Base-by-base conservation (phyloP, 2,888 invertebrate genomes). In the Drosophila flavopinicola region DNA sequence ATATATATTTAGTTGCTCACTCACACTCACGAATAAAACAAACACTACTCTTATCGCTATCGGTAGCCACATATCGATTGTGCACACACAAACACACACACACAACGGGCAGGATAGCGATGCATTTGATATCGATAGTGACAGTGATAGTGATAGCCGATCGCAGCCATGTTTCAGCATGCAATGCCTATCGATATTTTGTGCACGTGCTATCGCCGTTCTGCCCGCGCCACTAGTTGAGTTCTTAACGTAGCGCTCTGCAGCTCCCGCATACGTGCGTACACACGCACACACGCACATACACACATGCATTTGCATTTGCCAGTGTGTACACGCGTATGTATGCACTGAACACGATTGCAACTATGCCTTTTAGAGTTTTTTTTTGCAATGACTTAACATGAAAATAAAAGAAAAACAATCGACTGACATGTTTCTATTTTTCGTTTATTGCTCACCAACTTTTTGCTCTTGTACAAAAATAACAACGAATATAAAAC, bases 401-500 rank as follows among this genome's bases (percentile, higher is more conserved):
- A 20, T n/a, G n/a, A n/a, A n/a, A n/a, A n/a, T n/a, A 20, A 3
- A 20, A 20, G 32, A 23, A 49, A 79, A 44, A 15, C 9, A 68
- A 66, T 52, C 58, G 35, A 84, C 79, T 85, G 80, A 85, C 71
- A 67, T 68, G 33, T 67, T 77, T 73, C 61, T 68, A 51, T 60
- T 69, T 68, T 70, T 54, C 64, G 68, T 78, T 77, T 68, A 70
- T 61, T 47, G 60, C 57, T 76, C 48, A 78, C 58, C 61, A 52
- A 35, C 37, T 49, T 37, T 52, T 60, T 59, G 61, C 47, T 37
- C 44, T 66, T 51, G 66, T 53, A 56, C 49, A 45, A 73, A 52
- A 56, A 54, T 48, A 54, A 49, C 63, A 69, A 64, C 47, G 58
- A 66, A 47, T 45, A 47, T 35, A 53, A 66, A 59, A 63, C 44